Base-by-base conservation (phyloP, 1,140 invertebrate species). In the Mycetomoellerius zeteki region DNA sequence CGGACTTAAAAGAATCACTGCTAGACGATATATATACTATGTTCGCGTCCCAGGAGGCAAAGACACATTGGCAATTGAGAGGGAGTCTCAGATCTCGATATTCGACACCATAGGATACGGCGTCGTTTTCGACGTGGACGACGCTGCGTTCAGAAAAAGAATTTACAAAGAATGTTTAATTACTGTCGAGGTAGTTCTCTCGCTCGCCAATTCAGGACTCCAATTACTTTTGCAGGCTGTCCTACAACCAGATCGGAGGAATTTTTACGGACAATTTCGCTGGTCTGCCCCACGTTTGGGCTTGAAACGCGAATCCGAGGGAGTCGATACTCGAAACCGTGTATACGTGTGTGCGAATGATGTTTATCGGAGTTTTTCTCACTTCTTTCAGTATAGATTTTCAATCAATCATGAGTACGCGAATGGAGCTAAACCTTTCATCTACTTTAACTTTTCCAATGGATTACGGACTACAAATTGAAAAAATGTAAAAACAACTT, bases 241-340 rank as follows among this genome's bases (percentile, higher is more conserved):
- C 90, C 67, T 93, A 92, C 82, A 93, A 93, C 90, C 92, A 93
- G 88, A 92, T 90, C 16, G 91, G 91, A 30, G 92, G 92, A 75
- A 89, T 93, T 90, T 93, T 58, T 69, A 62, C 65, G 78, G 91
- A 93, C 72, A 90, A 91, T 90, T 91, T 88, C 24, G 52, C 71
- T 3, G 84, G 84, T 24, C 27, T 80, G 60, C 88, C 92, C 19
- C 77, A 89, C 52, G 37, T 73, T 16, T 93, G 92, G 92, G 85
- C 64, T 7, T 93, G 92, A 90, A 88, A 77, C 69, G 56, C 3
- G 16, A 33, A 64, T 60, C 65, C 85, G 30, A 80, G 33, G 27
- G 33, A 88, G 54, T 81, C 87, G 50, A 82, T 86, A 54, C 72
- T 86, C 30, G 84, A 90, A 69, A 33, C 56, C 3, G 72, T 88